Base-by-base conservation (phyloP, 2,797 vertebrate genomes). In the Microcaecilia unicolor region DNA sequence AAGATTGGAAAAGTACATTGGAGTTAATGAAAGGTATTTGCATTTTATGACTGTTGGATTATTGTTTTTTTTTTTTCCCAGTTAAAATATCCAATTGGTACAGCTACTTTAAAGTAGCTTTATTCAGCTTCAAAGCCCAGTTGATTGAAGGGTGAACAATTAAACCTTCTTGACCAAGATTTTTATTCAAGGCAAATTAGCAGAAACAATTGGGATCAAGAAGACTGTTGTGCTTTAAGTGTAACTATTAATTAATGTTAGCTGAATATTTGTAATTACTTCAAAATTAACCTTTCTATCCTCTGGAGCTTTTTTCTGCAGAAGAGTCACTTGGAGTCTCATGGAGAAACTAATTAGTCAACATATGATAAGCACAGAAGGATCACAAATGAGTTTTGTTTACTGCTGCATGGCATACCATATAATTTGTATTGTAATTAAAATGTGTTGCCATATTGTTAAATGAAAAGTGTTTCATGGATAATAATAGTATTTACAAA, bases 301-400 rank as follows among this genome's bases (percentile, higher is more conserved):
- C 78, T 85, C 70, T 23, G 46, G 77, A 85, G 77, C 45, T 67
- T 68, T 69, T n/a, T 58, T 60, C 61, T 72, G 74, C 75, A 34
- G 57, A 78, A 72, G 54, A 73, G 61, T 69, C 67, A 68, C 42
- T 81, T 63, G 60, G 58, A 73, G 51, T 64, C 46, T 79, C 60
- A 71, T 58, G 76, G 57, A 78, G 53, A 78, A 85, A 75, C 70
- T 83, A 88, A 91, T 91, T 89, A 89, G 78, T 85, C 81, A 83
- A 70, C 40, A 71, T 79, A 80, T 65, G 60, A 62, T 82, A 80
- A 85, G 61, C 62, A 58, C 67, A 81, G 61, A 86, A 82, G 70
- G 62, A 63, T 74, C 61, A 66, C 45, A 79, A 80, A 83, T 83
- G 78, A 81, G 66, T 57, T 81, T 87, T 86, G 81, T 87, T 84